Conservation (phyloP, 1,140 invertebrate species). For the Delia radicum region DNA sequence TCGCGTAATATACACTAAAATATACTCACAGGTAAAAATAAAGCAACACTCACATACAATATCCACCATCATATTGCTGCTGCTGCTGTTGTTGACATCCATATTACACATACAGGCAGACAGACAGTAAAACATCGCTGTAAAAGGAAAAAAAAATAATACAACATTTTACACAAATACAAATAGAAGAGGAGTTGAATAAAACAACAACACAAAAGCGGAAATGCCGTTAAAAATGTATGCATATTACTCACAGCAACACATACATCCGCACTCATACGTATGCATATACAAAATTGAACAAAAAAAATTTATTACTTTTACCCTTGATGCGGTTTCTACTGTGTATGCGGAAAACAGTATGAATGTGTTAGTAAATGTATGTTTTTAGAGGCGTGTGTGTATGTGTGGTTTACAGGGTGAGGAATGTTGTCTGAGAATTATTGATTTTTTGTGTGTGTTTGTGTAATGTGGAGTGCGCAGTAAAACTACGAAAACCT, state of each 20-base stretch:
- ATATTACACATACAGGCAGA: not conserved
- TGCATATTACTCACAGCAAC: not conserved
- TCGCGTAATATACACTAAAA: not conserved
- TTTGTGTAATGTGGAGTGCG: constrained; percentile 24
- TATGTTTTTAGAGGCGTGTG: not conserved
- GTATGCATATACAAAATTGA: constrained; percentile 16
- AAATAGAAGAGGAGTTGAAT: constrained; percentile 33
- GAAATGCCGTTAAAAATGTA: constrained; percentile 23
- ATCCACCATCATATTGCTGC: not conserved
- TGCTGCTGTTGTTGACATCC: not conserved
- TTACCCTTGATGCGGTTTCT: constrained; percentile 25
- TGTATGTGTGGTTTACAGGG: constrained; percentile 7
- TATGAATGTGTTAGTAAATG: not conserved
- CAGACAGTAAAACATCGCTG: constrained; percentile 8
- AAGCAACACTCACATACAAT: not conserved
- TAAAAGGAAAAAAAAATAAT: constrained; percentile 23
- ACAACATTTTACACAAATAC: constrained; percentile 27
- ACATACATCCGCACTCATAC: not conserved
- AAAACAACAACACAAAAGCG: constrained; percentile 10
- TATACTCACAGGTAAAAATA: not conserved
- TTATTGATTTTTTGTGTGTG: constrained; percentile 54
- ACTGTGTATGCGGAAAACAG: constrained; percentile 24
- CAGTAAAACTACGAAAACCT: constrained; percentile 27
- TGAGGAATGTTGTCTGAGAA: constrained; percentile 41
- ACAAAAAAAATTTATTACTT: constrained; percentile 12